phyloP scores from a whole-genome alignment of 2,113 vertebrate species.

The Nipponia nippon region DNA sequence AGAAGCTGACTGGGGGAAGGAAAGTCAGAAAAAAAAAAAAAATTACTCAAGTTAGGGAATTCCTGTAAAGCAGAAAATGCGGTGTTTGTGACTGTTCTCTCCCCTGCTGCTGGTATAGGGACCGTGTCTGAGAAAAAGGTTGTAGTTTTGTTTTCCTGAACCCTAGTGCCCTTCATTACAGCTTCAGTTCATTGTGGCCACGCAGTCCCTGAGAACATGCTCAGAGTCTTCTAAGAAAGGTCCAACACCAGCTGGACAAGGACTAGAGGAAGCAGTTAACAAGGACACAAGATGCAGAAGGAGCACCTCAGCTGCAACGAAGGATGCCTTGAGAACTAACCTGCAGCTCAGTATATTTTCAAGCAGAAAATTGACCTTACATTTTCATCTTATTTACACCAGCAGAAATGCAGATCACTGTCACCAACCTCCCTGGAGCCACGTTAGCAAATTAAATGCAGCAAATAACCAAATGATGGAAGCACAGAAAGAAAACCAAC shows the following conservation, averaged over 20 bases:
- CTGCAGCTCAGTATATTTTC: not conserved
- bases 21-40: not conserved
- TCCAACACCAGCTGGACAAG: not conserved
- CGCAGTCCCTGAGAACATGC: not conserved
- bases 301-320: not conserved
- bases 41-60: no score
- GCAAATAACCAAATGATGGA: rapidly evolving
- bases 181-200: not conserved
- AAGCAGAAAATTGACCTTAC: not conserved
- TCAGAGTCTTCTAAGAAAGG: not conserved
- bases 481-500: not conserved
- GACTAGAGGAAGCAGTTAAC: not conserved
- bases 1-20: not conserved
- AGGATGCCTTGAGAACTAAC: not conserved
- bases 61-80: rapidly evolving
- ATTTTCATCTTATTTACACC: not conserved
- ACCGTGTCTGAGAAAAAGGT: not conserved
- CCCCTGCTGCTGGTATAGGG: not conserved
- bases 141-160: not conserved
- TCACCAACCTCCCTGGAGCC: not conserved
- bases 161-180: not conserved
- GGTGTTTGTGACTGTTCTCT: not conserved
- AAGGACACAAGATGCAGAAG: not conserved
- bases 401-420: not conserved
- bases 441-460: rapidly evolving